These are phyloP conservation scores for Carettochelys insculpta DNA, from an alignment of 2,113 vertebrate species.

Conservation along the genomic window DNA sequence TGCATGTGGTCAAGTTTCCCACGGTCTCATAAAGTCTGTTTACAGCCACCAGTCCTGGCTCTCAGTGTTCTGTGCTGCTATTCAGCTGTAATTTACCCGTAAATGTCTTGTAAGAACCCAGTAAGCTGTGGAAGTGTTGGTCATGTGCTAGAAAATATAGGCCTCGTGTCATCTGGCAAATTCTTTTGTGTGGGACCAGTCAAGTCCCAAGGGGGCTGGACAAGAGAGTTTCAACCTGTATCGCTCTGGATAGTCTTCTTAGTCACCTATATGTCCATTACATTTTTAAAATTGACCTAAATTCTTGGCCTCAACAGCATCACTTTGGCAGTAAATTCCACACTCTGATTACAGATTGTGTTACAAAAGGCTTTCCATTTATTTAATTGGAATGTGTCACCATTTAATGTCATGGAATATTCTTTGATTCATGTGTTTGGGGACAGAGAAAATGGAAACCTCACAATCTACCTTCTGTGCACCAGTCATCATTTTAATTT, in stretches of 20 bases:
- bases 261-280: not conserved
- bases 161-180: too few species aligned
- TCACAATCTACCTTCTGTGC: slow-evolving; percentile 23
- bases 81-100: too few species aligned
- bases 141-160: too few species aligned
- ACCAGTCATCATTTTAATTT: not conserved
- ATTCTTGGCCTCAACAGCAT: not conserved
- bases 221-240: too few species aligned
- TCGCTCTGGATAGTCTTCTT: not conserved
- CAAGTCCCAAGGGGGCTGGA: too few species aligned
- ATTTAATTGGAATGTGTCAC: not conserved
- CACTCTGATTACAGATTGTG: not conserved
- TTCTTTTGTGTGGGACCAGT: too few species aligned
- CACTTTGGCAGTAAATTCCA: slow-evolving; percentile 1
- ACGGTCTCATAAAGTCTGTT: too few species aligned
- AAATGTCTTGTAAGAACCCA: too few species aligned
- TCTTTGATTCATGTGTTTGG: not conserved
- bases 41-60: too few species aligned
- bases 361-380: slow-evolving; percentile 1
- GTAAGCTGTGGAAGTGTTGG: too few species aligned
- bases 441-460: not conserved
- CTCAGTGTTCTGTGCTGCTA: too few species aligned
- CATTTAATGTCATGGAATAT: slow-evolving; percentile 36
- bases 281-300: not conserved
- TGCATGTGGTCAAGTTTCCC: too few species aligned